phyloP scores from a whole-genome alignment of 2,113 vertebrate species.

The Anhinga rufa region DNA sequence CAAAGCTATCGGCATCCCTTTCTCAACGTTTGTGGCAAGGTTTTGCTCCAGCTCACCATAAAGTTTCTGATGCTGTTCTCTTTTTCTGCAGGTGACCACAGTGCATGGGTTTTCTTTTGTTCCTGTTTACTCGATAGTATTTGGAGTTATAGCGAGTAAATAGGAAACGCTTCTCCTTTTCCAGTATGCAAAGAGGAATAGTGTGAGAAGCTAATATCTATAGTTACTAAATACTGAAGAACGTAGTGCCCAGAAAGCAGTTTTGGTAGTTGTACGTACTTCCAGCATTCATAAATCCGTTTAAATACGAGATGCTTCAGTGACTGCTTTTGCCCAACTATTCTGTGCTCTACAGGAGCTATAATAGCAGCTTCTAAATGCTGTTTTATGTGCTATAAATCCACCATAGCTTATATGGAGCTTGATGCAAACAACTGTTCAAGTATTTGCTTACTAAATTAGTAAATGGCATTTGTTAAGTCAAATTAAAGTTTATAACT shows the following conservation, averaged over 20 bases:
- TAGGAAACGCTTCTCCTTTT: background rate
- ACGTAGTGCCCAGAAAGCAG: background rate
- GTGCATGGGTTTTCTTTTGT: background rate
- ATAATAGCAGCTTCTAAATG: background rate
- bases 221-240: background rate
- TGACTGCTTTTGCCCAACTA: background rate
- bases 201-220: background rate
- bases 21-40: background rate
- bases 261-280: background rate
- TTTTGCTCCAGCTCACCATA: background rate
- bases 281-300: background rate
- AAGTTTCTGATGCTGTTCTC: background rate
- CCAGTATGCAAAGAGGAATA: background rate
- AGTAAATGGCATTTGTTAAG: background rate
- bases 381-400: background rate
- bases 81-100: background rate
- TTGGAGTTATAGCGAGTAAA: background rate
- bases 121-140: background rate
- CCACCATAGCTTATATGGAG: background rate
- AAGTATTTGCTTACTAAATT: background rate
- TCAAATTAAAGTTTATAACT: background rate
- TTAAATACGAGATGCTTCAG: background rate
- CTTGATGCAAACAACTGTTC: background rate
- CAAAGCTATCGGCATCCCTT: background rate
- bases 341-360: background rate